These are phyloP conservation scores for Fragum whitleyi DNA, from an alignment of 2,888 invertebrate species.

Conservation along the genomic window DNA sequence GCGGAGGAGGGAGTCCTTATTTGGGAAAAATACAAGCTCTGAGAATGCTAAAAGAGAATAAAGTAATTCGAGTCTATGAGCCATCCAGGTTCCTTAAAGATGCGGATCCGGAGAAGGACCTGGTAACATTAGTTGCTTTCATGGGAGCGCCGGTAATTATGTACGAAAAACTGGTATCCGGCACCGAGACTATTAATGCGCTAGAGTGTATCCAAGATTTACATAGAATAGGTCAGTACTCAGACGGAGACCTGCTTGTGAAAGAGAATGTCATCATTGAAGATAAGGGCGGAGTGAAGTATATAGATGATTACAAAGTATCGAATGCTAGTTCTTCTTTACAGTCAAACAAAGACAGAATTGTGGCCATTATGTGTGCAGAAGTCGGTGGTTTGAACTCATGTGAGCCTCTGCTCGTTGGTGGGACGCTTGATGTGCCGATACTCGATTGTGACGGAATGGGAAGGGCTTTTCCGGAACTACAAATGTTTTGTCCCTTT, in stretches of 20 bases:
- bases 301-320: conserved; percentile 69
- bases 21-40: conserved; percentile 73
- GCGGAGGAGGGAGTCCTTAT: conserved; percentile 82
- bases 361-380: conserved; percentile 74
- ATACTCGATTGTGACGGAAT: conserved; percentile 81
- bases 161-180: conserved; percentile 75
- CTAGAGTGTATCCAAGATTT: conserved; percentile 70
- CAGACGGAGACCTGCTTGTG: conserved; percentile 62
- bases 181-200: conserved; percentile 68
- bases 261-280: conserved; percentile 63
- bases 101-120: conserved; percentile 63
- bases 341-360: conserved; percentile 39
- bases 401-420: conserved; percentile 77
- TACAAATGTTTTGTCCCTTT: conserved; percentile 78
- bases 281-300: conserved; percentile 62
- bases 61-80: conserved; percentile 75
- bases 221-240: conserved; percentile 62
- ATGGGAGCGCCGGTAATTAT: conserved; percentile 80
- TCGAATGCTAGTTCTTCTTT: not conserved
- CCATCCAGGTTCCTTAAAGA: conserved; percentile 70
- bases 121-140: conserved; percentile 69
- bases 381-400: conserved; percentile 82
- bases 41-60: conserved; percentile 69
- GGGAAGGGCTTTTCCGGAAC: conserved; percentile 83
- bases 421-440: conserved; percentile 75